These are phyloP conservation scores for Rosalia funebris DNA, from an alignment of 2,888 invertebrate genomes.

Conservation along the genomic window DNA sequence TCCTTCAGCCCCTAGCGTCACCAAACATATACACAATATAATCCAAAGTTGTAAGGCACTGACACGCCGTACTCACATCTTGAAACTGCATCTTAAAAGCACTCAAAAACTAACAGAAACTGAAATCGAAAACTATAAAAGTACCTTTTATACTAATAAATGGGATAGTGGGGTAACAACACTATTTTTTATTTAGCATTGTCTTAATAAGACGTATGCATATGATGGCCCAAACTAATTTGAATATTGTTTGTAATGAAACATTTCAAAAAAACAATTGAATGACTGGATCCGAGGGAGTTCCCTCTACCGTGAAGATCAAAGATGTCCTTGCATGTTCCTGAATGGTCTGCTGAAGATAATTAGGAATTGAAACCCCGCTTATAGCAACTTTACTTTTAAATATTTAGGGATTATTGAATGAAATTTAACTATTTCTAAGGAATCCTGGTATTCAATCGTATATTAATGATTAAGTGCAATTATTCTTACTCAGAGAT, in stretches of 20 bases:
- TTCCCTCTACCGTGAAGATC: slow-evolving; percentile 60
- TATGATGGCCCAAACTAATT: slow-evolving; percentile 44
- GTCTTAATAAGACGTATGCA: slow-evolving; percentile 54
- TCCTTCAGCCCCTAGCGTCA: slow-evolving; percentile 8
- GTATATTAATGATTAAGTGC: neutral
- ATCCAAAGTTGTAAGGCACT: slow-evolving; percentile 33
- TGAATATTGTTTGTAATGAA: slow-evolving; percentile 45
- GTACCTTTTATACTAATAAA: slow-evolving; percentile 51
- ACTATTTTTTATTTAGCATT: slow-evolving; percentile 53
- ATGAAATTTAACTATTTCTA: neutral
- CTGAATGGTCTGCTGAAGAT: slow-evolving; percentile 57
- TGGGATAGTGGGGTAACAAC: slow-evolving; percentile 49
- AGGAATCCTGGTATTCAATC: neutral
- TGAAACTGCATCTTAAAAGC: slow-evolving; percentile 37
- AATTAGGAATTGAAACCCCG: slow-evolving; percentile 50
- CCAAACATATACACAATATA: slow-evolving; percentile 27
- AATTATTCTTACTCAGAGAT: slow-evolving; percentile 6
- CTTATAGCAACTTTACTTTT: slow-evolving; percentile 34
- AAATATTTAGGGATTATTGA: slow-evolving; percentile 29
- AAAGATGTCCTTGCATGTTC: slow-evolving; percentile 60
- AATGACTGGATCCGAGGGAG: slow-evolving; percentile 53
- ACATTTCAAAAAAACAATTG: slow-evolving; percentile 47
- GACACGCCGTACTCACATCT: slow-evolving; percentile 45
- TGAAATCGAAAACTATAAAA: slow-evolving; percentile 46
- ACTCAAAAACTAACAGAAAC: slow-evolving; percentile 38